phyloP scores from a whole-genome alignment of 2,113 vertebrate species.

The Myxocyprinus asiaticus region DNA sequence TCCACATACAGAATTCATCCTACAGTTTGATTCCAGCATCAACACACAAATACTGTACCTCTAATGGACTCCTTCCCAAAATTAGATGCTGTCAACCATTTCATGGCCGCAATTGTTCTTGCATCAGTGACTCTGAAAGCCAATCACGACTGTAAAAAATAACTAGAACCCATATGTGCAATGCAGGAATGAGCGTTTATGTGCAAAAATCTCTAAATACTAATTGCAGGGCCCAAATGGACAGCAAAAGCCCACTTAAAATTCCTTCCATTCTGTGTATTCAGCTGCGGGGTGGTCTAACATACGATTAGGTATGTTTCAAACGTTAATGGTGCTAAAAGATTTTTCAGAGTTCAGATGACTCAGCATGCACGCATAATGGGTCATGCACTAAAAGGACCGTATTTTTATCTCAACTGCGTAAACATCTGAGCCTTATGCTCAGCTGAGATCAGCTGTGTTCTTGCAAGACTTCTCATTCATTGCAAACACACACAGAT shows the following conservation, averaged over 20 bases:
- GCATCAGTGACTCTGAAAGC: conserved; percentile 21
- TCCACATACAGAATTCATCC: neutral
- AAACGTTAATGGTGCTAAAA: neutral
- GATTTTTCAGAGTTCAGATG: neutral
- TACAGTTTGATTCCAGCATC: conserved; percentile 8
- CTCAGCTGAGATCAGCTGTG: neutral
- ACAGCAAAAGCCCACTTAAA: neutral
- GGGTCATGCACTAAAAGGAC: too few relatives aligned
- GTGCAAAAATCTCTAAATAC: neutral
- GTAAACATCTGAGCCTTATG: neutral
- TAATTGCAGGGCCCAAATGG: neutral
- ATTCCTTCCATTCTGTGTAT: neutral
- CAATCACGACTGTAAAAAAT: neutral
- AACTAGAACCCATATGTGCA: neutral
- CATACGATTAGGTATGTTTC: neutral
- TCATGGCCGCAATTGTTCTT: conserved; percentile 10
- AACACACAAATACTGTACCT: conserved; percentile 1
- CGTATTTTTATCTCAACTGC: neutral
- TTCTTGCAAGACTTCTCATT: neutral
- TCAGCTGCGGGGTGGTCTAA: neutral
- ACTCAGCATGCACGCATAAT: too few relatives aligned
- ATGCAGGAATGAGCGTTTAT: conserved; percentile 20
- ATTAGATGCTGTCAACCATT: conserved; percentile 26
- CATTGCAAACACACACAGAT: conserved; percentile 12
- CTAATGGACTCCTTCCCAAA: conserved; percentile 29